phyloP scores from a whole-genome alignment of 2,113 vertebrate species.

The Microcebus jonahi region DNA sequence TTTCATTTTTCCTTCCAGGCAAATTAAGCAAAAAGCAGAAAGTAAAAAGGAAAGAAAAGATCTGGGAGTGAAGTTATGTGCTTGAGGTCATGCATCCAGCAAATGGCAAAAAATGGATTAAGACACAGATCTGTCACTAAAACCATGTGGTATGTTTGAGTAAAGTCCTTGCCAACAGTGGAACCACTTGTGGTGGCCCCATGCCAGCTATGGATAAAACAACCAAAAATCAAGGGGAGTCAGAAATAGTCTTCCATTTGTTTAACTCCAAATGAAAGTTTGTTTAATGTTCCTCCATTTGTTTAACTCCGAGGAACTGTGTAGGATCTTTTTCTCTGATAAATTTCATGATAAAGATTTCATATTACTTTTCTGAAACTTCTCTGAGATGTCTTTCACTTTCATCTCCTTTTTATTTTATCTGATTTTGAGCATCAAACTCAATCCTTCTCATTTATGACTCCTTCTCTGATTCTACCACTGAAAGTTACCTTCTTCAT shows the following conservation, averaged over 20 bases:
- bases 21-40: conserved; percentile 1
- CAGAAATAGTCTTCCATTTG: neutral
- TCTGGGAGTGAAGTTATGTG: neutral
- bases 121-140: neutral
- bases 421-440: neutral
- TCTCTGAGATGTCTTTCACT: neutral
- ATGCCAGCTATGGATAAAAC: neutral
- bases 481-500: neutral
- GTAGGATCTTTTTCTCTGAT: neutral
- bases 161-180: neutral
- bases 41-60: neutral
- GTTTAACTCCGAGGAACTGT: neutral
- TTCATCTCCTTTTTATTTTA: neutral
- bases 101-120: neutral
- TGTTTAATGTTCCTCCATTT: neutral
- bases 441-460: neutral
- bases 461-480: neutral
- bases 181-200: fast-evolving
- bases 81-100: neutral
- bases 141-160: neutral
- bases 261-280: too few relatives aligned
- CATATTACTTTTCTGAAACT: neutral
- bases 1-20: neutral
- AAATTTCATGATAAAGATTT: neutral
- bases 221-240: neutral